Conservation (phyloP, 2,113 vertebrate genomes). For the Aspiorhynchus laticeps region DNA sequence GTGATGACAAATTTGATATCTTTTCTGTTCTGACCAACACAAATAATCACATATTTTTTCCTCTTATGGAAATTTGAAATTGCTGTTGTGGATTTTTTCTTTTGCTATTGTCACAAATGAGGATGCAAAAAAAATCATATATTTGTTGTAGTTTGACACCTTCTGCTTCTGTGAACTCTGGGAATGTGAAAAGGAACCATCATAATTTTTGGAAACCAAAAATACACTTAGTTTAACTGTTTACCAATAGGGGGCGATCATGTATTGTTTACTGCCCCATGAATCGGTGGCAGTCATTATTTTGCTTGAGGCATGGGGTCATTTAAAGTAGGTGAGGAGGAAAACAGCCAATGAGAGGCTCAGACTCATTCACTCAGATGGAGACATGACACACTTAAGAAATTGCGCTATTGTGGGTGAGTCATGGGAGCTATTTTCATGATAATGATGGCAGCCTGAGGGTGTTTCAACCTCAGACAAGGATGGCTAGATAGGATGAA, state of each 20-base stretch:
- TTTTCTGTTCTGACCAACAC: background rate
- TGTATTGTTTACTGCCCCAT: conserved; percentile 2
- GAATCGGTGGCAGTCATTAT: background rate
- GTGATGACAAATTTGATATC: background rate
- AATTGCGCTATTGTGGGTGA: conserved; percentile 34
- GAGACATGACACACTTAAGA: conserved; percentile 40
- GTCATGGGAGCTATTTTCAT: conserved; percentile 14
- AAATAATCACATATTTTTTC: background rate
- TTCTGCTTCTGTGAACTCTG: background rate
- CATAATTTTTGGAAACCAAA: background rate
- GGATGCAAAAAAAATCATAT: background rate
- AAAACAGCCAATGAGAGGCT: conserved; percentile 40
- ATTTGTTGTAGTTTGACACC: background rate
- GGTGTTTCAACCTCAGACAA: background rate
- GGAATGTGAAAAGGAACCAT: background rate
- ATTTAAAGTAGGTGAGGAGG: conserved; percentile 35
- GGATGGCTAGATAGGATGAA: background rate
- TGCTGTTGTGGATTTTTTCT: background rate
- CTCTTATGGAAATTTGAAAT: background rate
- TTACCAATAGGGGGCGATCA: conserved; percentile 36
- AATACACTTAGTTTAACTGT: background rate
- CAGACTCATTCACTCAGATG: conserved; percentile 30
- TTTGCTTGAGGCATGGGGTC: conserved; percentile 13
- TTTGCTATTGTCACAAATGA: background rate
- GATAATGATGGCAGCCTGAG: conserved; percentile 23